phyloP scores from a whole-genome alignment of 2,113 vertebrate genomes.

The Platysternon megacephalum region DNA sequence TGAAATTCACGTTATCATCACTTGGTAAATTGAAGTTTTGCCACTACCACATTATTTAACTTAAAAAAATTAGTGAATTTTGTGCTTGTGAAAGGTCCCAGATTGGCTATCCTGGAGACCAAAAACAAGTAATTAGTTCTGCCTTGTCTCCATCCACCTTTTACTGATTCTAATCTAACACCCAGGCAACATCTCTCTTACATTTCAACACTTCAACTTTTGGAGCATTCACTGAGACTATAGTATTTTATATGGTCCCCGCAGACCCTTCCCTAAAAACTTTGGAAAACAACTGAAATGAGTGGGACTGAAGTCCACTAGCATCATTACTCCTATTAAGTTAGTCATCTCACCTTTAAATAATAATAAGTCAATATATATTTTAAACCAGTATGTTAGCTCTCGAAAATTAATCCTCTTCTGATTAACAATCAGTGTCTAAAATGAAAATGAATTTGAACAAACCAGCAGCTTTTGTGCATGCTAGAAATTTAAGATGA shows the following conservation, averaged over 20 bases:
- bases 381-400: not conserved
- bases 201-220: too few relatives aligned
- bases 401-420: not conserved
- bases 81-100: not conserved
- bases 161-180: not conserved
- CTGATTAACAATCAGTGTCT: not conserved
- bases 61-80: not conserved
- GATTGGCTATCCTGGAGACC: too few relatives aligned
- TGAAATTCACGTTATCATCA: not conserved
- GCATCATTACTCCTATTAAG: not conserved
- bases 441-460: slow-evolving; percentile 19
- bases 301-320: not conserved
- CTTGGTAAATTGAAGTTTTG: not conserved
- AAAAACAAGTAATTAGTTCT: not conserved
- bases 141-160: not conserved
- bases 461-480: slow-evolving; percentile 5
- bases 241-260: not conserved
- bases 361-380: not conserved
- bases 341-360: not conserved
- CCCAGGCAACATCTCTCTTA: not conserved
- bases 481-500: slow-evolving; percentile 17
- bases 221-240: not conserved
- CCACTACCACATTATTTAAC: not conserved
- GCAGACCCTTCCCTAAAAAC: not conserved
- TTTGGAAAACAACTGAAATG: not conserved